Conservation (phyloP, 2,113 vertebrate species). For the Meles meles region DNA sequence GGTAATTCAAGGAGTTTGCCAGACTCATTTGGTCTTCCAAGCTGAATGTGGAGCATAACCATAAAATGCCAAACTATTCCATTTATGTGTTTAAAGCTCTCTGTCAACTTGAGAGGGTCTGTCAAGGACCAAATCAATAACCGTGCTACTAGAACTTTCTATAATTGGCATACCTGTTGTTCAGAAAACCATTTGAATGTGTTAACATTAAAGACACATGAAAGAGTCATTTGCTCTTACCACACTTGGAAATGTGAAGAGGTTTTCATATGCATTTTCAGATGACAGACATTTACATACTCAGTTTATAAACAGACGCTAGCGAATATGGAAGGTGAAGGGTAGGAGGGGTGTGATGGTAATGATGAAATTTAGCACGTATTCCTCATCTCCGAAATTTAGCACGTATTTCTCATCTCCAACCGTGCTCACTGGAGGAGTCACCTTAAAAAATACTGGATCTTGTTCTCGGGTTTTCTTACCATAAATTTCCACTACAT, state of each 20-base stretch:
- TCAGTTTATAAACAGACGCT: constrained; percentile 39
- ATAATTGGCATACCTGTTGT: background rate
- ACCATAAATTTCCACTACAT: constrained; percentile 1
- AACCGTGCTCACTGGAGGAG: background rate
- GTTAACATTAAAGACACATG: constrained; percentile 9
- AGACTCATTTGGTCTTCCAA: background rate
- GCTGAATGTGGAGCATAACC: background rate
- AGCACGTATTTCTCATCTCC: constrained; percentile 3
- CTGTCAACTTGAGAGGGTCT: background rate
- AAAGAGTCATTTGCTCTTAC: constrained; percentile 34
- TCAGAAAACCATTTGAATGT: constrained; percentile 17
- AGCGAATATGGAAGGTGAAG: background rate
- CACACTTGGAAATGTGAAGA: constrained; percentile 2
- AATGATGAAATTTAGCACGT: background rate
- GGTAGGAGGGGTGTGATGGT: background rate
- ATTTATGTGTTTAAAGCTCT: background rate
- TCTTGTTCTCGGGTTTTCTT: constrained; percentile 7
- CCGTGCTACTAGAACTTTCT: background rate
- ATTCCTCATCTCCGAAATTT: constrained; percentile 27
- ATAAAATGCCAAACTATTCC: background rate
- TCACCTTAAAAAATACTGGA: background rate
- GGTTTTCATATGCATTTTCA: constrained; percentile 59
- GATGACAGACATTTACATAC: constrained; percentile 35
- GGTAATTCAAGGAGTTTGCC: background rate
- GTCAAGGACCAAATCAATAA: background rate